These are phyloP conservation scores for Perognathus longimembris DNA, from an alignment of 2,113 vertebrate genomes.

Conservation along the genomic window DNA sequence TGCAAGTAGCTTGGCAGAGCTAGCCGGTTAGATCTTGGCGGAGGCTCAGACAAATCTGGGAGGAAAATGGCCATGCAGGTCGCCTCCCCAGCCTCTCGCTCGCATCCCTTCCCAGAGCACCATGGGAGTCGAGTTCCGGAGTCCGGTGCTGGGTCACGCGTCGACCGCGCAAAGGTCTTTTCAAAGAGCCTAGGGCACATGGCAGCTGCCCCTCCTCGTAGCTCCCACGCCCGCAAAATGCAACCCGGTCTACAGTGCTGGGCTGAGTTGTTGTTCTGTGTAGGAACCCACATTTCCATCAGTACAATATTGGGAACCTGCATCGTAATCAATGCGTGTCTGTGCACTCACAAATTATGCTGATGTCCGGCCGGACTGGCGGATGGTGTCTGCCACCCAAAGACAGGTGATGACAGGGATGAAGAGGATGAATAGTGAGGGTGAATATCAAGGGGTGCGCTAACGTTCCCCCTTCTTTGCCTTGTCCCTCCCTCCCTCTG, in stretches of 20 bases:
- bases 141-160: neutral
- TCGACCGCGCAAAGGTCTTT: neutral
- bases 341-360: neutral
- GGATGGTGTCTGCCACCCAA: rapidly evolving
- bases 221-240: neutral
- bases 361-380: rapidly evolving
- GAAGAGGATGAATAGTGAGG: neutral
- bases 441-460: neutral
- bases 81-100: neutral
- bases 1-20: neutral
- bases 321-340: neutral
- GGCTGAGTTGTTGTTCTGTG: neutral
- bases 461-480: neutral
- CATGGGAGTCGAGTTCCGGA: neutral
- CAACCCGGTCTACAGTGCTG: neutral
- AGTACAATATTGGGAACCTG: neutral
- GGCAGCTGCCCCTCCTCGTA: too few species aligned
- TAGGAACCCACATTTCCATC: too few species aligned
- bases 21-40: neutral
- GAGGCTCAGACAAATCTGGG: neutral
- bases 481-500: rapidly evolving
- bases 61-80: neutral
- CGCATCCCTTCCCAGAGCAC: neutral
- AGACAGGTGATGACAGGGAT: rapidly evolving
- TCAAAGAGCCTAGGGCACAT: rapidly evolving